Percentiles rank a stretch among this genome's conserved stretches.
Conservation (phyloP, 2,888 invertebrate species). For the Meiosimyza platycephala region DNA sequence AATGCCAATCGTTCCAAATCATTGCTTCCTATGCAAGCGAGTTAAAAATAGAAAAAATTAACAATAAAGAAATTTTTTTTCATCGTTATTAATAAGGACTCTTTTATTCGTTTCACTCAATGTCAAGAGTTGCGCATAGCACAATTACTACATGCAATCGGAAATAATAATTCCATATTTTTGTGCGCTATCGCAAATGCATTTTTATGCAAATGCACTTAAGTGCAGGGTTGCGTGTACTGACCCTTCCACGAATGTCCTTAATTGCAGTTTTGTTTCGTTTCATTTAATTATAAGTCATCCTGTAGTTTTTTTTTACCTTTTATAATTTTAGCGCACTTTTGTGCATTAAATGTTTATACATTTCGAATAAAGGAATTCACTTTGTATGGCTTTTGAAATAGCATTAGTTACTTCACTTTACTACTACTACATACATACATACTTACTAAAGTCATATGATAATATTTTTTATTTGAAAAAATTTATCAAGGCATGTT, state of each 20-base stretch:
- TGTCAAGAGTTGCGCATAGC: background rate
- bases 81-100: background rate
- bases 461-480: no score
- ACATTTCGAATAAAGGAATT: background rate
- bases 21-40: background rate
- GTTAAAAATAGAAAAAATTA: background rate
- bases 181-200: background rate
- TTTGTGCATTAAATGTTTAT: background rate
- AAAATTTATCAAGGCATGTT: no score
- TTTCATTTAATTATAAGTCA: background rate
- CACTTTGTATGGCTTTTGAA: background rate
- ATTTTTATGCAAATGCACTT: conserved; percentile 12
- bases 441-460: no score
- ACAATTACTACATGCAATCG: conserved; percentile 19
- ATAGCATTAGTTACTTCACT: no score
- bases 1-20: background rate
- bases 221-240: background rate
- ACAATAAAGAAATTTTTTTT: no score
- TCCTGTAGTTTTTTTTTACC: background rate
- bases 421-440: no score
- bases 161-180: conserved; percentile 4
- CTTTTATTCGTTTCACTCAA: background rate
- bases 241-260: background rate
- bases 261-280: conserved; percentile 4
- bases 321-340: background rate